These are phyloP conservation scores for Acanthosepion esculentum DNA, from an alignment of 2,888 invertebrate species.

Conservation along the genomic window DNA sequence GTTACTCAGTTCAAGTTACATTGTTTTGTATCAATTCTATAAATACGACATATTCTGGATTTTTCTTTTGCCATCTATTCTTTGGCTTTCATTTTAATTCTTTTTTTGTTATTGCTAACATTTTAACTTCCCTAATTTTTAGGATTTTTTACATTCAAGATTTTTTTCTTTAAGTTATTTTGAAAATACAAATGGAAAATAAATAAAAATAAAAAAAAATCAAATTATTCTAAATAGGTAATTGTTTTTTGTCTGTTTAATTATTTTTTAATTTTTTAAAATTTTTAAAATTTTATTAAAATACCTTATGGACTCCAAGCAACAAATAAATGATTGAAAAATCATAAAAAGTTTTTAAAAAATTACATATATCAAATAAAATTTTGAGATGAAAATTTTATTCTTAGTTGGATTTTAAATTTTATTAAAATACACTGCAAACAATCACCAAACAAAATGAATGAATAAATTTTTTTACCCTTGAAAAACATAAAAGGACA, in stretches of 20 bases:
- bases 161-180: background rate
- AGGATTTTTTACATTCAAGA: background rate
- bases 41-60: background rate
- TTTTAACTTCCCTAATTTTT: background rate
- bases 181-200: background rate
- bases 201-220: background rate
- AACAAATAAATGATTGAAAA: background rate
- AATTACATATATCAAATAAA: background rate
- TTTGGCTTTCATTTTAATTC: background rate
- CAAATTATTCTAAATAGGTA: background rate
- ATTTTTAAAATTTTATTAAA: no score
- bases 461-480: no score
- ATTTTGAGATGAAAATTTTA: no score
- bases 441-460: background rate
- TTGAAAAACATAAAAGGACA: no score
- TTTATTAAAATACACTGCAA: background rate
- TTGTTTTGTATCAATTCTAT: background rate
- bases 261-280: background rate
- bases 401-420: background rate
- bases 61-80: background rate
- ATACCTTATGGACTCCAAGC: background rate
- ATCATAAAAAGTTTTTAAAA: background rate
- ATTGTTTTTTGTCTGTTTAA: background rate
- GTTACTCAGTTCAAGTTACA: slow-evolving; percentile 33
- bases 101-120: background rate